phyloP scores from a whole-genome alignment of 92 coral and sea anemone genomes.

The Galaxea fascicularis region DNA sequence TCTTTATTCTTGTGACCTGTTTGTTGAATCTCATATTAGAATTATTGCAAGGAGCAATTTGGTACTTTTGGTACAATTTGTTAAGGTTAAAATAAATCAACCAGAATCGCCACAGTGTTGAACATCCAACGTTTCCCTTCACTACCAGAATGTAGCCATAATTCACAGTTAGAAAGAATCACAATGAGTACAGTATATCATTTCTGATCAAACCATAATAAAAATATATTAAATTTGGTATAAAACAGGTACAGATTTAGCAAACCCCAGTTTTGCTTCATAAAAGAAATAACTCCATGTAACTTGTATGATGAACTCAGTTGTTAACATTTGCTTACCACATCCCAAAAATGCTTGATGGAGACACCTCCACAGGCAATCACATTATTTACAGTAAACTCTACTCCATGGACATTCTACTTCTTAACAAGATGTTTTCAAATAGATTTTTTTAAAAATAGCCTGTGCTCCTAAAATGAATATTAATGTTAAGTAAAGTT shows the following conservation, averaged over 20 bases:
- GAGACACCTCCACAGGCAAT: background rate
- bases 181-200: too few species aligned
- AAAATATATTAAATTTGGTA: too few species aligned
- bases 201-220: too few species aligned
- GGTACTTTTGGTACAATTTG: background rate
- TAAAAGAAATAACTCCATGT: background rate
- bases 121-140: too few species aligned
- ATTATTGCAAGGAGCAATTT: too few species aligned
- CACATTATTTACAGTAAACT: background rate
- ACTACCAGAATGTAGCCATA: too few species aligned
- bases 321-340: background rate
- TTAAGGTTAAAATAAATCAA: background rate
- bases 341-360: background rate
- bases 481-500: conserved; percentile 2
- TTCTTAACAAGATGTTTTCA: background rate
- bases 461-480: conserved; percentile 11
- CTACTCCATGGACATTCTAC: background rate
- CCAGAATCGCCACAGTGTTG: background rate
- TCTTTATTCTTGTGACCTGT: too few species aligned
- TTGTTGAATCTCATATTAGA: too few species aligned
- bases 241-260: background rate
- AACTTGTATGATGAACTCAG: too few species aligned
- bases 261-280: background rate
- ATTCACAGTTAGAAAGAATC: too few species aligned
- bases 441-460: background rate